Conservation (phyloP, 2,113 vertebrate species). For the Ceyx cyanopectus region DNA sequence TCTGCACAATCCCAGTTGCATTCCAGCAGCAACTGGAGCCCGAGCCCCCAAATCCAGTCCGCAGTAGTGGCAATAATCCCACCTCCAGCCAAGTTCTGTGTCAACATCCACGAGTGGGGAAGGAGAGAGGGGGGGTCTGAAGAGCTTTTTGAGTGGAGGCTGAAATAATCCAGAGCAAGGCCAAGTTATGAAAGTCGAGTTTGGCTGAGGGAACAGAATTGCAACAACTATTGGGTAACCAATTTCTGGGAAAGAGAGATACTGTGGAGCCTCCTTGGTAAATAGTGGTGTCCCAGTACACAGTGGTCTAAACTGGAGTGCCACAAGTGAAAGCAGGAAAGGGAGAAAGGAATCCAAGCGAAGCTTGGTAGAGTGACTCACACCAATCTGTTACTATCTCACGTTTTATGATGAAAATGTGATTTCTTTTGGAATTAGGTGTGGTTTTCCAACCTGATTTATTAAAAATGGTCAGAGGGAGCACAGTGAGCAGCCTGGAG, state of each 20-base stretch:
- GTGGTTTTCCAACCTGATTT: neutral
- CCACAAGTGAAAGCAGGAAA: neutral
- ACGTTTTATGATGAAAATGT: neutral
- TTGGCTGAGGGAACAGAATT: neutral
- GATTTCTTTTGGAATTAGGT: neutral
- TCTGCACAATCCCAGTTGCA: neutral
- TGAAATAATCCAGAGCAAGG: neutral
- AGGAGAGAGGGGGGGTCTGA: too few species aligned
- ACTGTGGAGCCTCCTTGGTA: neutral
- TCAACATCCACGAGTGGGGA: neutral
- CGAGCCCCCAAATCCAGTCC: neutral
- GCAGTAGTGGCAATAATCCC: neutral
- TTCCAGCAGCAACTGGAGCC: neutral
- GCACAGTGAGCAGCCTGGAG: neutral
- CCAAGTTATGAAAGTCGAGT: neutral
- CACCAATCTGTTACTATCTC: neutral
- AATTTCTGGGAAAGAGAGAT: neutral
- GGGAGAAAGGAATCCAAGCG: neutral
- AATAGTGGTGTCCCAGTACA: neutral
- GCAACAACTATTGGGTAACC: neutral
- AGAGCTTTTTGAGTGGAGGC: neutral
- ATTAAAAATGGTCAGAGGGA: neutral
- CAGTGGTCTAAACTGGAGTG: neutral
- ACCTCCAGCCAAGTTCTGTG: neutral
- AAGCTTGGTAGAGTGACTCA: neutral